Evolutionary conservation across 2,888 invertebrate genomes (phyloP).

Genomic region (Pachliopta kotzebuea): DNA sequence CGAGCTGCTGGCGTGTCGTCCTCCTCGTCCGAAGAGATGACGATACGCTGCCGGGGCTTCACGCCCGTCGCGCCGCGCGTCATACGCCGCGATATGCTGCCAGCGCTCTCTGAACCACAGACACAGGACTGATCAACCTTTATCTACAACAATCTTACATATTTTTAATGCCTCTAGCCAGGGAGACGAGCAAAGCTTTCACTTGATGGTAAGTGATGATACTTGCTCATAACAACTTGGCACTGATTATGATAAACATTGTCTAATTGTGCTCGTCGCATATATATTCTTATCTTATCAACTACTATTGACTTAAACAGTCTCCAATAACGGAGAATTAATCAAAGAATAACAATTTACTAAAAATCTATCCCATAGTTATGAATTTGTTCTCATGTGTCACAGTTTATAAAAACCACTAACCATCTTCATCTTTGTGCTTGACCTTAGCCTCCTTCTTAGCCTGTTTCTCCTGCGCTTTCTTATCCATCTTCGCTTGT

Average conservation of each 20-base stretch:
- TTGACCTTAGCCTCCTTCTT: slow-evolving; percentile 68
- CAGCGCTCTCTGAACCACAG: slow-evolving; percentile 33
- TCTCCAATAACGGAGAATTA: too few relatives aligned
- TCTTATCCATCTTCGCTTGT: slow-evolving; percentile 65
- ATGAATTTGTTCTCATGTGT: too few relatives aligned
- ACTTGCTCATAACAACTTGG: too few relatives aligned
- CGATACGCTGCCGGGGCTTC: slow-evolving; percentile 76
- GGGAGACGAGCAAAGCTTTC: too few relatives aligned
- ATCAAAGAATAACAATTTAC: too few relatives aligned
- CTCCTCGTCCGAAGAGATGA: slow-evolving; percentile 77
- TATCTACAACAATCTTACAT: too few relatives aligned
- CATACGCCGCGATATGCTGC: slow-evolving; percentile 58
- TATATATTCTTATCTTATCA: too few relatives aligned
- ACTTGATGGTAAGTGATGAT: too few relatives aligned
- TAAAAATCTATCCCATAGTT: too few relatives aligned
- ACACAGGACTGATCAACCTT: background rate
- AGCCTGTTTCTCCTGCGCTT: slow-evolving; percentile 64
- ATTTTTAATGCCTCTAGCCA: too few relatives aligned
- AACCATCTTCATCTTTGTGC: slow-evolving; percentile 56
- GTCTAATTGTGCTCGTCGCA: too few relatives aligned
- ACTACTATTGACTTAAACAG: background rate
- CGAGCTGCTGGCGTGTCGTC: slow-evolving; percentile 74
- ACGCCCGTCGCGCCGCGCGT: slow-evolving; percentile 76
- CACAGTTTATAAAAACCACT: slow-evolving; percentile 12
- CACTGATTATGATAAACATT: too few relatives aligned